Evolutionary conservation across 1,140 invertebrate genomes (phyloP).

Genomic region (Eufriesea mexicana): DNA sequence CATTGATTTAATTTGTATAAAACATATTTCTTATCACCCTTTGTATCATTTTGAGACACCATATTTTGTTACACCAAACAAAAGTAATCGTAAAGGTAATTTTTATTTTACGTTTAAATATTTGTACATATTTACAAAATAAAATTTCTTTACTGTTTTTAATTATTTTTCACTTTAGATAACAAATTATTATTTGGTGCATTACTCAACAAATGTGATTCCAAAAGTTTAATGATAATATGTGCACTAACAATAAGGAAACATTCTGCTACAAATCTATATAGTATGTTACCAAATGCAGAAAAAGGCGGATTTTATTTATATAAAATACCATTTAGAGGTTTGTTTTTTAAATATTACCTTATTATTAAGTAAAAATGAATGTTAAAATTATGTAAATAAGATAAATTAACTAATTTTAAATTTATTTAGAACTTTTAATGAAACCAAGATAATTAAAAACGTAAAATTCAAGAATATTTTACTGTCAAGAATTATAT

Average conservation of each 20-base stretch:
- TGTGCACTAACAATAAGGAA: constrained; percentile 55
- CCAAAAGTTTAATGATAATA: constrained; percentile 63
- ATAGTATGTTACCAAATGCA: constrained; percentile 61
- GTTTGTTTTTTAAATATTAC: constrained; percentile 42
- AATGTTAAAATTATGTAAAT: too few species aligned
- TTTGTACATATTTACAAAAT: neutral
- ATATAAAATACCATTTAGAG: constrained; percentile 63
- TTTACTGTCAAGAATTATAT: too few species aligned
- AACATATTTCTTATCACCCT: constrained; percentile 55
- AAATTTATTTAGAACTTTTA: too few species aligned
- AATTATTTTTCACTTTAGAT: constrained; percentile 44
- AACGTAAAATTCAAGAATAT: too few species aligned
- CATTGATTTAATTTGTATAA: constrained; percentile 66
- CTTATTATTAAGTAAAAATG: neutral
- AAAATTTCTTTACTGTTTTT: neutral
- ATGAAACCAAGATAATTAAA: too few species aligned
- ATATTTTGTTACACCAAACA: constrained; percentile 53
- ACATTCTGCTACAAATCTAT: constrained; percentile 53
- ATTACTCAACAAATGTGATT: constrained; percentile 62
- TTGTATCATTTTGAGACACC: constrained; percentile 57
- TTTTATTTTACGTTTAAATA: constrained; percentile 8
- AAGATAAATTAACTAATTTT: neutral
- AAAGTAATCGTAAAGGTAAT: constrained; percentile 53
- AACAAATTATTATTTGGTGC: constrained; percentile 65
- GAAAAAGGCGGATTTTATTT: constrained; percentile 70